Conservation (phyloP, 2,888 invertebrate genomes). For the Nephrotoma flavescens region DNA sequence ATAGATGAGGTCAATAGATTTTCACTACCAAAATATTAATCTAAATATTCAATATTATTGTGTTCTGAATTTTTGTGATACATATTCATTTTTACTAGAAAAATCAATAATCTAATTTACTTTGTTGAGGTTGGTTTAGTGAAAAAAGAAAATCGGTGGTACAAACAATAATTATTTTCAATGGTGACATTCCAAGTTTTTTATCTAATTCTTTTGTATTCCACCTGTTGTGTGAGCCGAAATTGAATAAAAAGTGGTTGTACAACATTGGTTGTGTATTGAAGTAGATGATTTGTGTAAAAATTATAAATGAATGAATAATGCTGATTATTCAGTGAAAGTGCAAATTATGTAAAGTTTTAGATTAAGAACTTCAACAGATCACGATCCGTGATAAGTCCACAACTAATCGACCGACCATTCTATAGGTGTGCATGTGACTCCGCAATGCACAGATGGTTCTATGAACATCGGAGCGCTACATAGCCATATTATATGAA, state of each 20-base stretch:
- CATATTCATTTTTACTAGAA: neutral
- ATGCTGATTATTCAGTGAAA: no score
- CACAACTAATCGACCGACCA: no score
- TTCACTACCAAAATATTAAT: neutral
- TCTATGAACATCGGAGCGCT: no score
- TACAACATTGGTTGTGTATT: neutral
- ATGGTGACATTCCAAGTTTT: neutral
- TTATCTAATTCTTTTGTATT: neutral
- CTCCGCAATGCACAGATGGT: no score
- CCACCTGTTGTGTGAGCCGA: neutral
- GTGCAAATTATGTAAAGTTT: no score
- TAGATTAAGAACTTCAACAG: no score
- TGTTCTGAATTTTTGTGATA: neutral
- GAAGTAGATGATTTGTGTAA: neutral
- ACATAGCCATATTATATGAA: no score
- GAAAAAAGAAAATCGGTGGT: neutral
- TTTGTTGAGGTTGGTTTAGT: neutral
- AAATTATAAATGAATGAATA: neutral
- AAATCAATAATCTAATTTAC: neutral
- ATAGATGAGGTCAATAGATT: neutral
- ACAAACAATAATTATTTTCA: neutral
- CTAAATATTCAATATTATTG: neutral
- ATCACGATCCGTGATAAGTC: no score
- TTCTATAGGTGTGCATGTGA: no score
- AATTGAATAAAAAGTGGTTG: neutral